Conservation (phyloP, 2,888 invertebrate genomes). For the Platypus cylindrus region DNA sequence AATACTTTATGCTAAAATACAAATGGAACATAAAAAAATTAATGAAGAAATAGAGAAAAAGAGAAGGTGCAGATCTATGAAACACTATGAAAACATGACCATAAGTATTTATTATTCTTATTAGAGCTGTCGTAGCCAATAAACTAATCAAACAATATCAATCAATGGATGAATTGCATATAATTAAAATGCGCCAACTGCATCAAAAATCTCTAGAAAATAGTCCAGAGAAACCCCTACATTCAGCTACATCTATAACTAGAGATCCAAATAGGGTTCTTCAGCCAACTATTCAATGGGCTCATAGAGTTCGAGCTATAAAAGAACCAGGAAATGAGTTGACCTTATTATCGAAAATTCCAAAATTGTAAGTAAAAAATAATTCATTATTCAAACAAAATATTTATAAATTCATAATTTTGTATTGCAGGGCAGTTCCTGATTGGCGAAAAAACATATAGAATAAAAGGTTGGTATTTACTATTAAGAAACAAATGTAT, state of each 20-base stretch:
- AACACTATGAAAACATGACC: not conserved
- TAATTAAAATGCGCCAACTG: conserved; percentile 22
- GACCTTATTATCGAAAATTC: conserved; percentile 13
- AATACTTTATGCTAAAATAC: conserved; percentile 12
- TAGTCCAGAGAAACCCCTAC: conserved; percentile 16
- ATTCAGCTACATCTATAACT: conserved; percentile 15
- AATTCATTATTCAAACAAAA: not conserved
- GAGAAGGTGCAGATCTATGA: conserved; percentile 10
- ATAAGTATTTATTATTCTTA: conserved; percentile 7
- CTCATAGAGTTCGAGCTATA: conserved; percentile 20
- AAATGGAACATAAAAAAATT: conserved; percentile 10
- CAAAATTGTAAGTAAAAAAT: conserved; percentile 25
- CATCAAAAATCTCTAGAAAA: conserved; percentile 14
- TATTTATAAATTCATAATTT: conserved; percentile 1
- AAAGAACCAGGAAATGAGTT: conserved; percentile 3
- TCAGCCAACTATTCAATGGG: conserved; percentile 32
- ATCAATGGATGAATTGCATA: conserved; percentile 27
- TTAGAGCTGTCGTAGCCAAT: conserved; percentile 26
- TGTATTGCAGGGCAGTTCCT: conserved; percentile 22
- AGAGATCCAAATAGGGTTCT: conserved; percentile 29
- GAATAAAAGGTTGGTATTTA: too few relatives aligned
- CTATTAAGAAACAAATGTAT: too few relatives aligned
- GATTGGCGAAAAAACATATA: conserved; percentile 23
- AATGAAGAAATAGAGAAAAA: conserved; percentile 12
- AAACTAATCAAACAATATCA: conserved; percentile 31